Base-by-base conservation (phyloP, 2,888 invertebrate species). In the Synanthedon vespiformis region DNA sequence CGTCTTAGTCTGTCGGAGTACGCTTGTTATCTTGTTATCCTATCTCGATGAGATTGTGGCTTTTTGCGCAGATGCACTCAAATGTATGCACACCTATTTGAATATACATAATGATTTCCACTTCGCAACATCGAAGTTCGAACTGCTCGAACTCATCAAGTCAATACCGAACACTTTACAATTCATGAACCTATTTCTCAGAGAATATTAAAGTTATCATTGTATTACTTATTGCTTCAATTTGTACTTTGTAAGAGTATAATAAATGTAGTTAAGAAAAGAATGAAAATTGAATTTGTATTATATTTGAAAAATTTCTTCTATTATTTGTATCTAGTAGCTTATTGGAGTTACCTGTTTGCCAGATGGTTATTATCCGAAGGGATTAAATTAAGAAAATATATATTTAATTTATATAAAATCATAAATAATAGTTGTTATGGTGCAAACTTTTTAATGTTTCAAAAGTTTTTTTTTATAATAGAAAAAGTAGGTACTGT, bases 11-110 rank as follows among this genome's bases (percentile, higher is more conserved):
- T 65, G 70, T 74, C 80, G 81, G 75, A 80, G 74, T 76, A 76
- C 76, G 83, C 77, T 85, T 77, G 82, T 86, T 86, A 87, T 85
- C 86, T 85, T 85, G 85, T 87, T 87, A 85, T 81, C 82, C 84
- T 84, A 86, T 85, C 86, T 80, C 71, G 72, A 65, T 65, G 70
- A 80, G 83, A 84, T 84, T 82, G 77, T 80, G 70, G 79, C 80
- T 84, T 84, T 85, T 85, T 86, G 78, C 70, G 60, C 64, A 59
- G 60, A 62, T 62, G 61, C 60, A 59, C 57, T 59, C 62, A 60
- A 34, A 64, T 65, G 62, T 64, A 67, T 62, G 62, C 62, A 63
- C 62, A 63, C 61, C 58, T 59, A 55, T 59, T 58, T 56, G 55
- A 59, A 58, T 56, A 56, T 54, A 53, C 58, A 53, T 59, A 59